Evolutionary conservation across 2,888 invertebrate species (phyloP).

Genomic region (Drosophila tripunctata): DNA sequence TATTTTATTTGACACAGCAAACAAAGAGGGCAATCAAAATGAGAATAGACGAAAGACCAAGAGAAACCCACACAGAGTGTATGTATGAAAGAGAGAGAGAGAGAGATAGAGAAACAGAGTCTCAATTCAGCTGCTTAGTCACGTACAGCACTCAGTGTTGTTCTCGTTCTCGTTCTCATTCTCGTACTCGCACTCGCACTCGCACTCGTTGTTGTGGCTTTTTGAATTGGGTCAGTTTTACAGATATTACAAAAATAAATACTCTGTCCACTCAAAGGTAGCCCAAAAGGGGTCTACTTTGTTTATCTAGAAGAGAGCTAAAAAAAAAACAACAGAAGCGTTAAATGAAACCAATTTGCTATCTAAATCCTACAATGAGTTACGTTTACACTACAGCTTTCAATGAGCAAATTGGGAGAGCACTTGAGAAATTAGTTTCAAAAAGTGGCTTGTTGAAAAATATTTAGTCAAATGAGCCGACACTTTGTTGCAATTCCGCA

Average conservation of each 20-base stretch:
- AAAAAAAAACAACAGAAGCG: not conserved
- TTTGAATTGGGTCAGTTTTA: conserved; percentile 59
- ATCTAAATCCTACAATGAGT: conserved; percentile 16
- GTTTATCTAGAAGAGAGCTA: conserved; percentile 10
- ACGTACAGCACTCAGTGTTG: conserved; percentile 43
- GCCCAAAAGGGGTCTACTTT: conserved; percentile 31
- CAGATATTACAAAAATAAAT: conserved; percentile 54
- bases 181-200: not conserved
- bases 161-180: not conserved
- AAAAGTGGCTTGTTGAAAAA: conserved; percentile 6
- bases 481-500: conserved; percentile 4
- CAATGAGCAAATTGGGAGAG: conserved; percentile 13
- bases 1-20: conserved; percentile 59
- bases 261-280: conserved; percentile 43
- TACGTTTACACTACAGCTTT: conserved; percentile 5
- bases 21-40: conserved; percentile 38
- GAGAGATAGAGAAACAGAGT: conserved; percentile 1
- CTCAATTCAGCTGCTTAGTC: conserved; percentile 59
- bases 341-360: conserved; percentile 35
- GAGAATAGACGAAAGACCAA: conserved; percentile 1
- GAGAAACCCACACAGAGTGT: not conserved
- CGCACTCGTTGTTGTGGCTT: conserved; percentile 18
- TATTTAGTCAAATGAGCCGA: not conserved
- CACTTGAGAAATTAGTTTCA: not conserved
- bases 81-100: too few relatives aligned